Evolutionary conservation across 2,113 vertebrate species (phyloP).

Genomic region (Myanophis thanlyinensis): DNA sequence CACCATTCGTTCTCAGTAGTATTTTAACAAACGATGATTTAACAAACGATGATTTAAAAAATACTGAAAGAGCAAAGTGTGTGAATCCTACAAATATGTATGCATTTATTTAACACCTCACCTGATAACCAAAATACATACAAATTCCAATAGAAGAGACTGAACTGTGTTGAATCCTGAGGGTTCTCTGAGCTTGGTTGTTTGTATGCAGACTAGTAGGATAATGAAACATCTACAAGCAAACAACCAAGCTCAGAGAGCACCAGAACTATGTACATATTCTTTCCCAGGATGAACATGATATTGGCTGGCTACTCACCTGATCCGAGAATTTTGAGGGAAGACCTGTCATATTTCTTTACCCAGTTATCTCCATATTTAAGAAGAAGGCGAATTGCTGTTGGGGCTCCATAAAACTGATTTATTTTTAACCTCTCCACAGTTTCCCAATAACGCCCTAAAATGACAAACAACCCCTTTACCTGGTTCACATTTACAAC

Average conservation of each 20-base stretch:
- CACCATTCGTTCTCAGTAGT: background rate
- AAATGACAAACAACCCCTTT: conserved; percentile 26
- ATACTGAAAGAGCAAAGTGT: background rate
- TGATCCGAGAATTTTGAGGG: conserved; percentile 77
- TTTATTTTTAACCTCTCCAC: conserved; percentile 81
- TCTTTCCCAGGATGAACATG: background rate
- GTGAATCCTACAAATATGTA: background rate
- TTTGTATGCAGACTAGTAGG: background rate
- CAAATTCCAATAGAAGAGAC: background rate
- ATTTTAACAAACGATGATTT: background rate
- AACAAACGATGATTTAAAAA: background rate
- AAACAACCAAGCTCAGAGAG: background rate
- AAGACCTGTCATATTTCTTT: conserved; percentile 76
- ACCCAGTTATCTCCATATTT: conserved; percentile 78
- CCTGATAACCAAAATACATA: background rate
- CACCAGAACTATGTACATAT: background rate
- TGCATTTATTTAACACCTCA: background rate
- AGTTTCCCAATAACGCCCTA: conserved; percentile 82
- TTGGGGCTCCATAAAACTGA: conserved; percentile 82
- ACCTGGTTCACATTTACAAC: background rate
- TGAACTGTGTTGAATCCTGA: background rate
- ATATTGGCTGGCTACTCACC: conserved; percentile 49
- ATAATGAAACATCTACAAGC: background rate
- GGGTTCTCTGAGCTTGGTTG: background rate
- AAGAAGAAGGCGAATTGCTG: conserved; percentile 78